phyloP scores from a whole-genome alignment of 2,113 vertebrate genomes.

The Cairina moschata region DNA sequence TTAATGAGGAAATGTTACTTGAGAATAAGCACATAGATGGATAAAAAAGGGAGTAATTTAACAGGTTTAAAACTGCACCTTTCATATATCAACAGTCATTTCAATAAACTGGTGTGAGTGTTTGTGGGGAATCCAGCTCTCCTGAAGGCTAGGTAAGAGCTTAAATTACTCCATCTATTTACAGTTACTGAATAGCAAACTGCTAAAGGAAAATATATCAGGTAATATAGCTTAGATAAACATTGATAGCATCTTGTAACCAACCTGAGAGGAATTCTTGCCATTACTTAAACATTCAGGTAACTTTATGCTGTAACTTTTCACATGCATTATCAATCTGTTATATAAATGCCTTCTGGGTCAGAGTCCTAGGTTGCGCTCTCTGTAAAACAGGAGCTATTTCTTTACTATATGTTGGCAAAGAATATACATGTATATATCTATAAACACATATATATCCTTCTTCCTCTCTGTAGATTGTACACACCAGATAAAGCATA shows the following conservation, averaged over 20 bases:
- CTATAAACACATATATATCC: not conserved
- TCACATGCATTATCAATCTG: not conserved
- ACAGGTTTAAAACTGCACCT: not conserved
- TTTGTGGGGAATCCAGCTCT: not conserved
- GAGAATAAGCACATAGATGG: not conserved
- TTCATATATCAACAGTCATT: not conserved
- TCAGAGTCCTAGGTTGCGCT: not conserved
- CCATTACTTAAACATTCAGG: not conserved
- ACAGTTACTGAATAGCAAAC: not conserved
- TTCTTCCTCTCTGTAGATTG: not conserved
- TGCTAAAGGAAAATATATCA: not conserved
- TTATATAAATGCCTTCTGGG: not conserved
- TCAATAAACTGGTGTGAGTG: not conserved
- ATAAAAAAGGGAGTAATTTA: not conserved
- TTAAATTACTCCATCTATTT: constrained; percentile 29
- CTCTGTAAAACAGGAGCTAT: not conserved
- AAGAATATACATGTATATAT: not conserved
- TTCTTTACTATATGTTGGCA: not conserved
- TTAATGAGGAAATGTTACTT: constrained; percentile 20
- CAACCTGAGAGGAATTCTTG: not conserved
- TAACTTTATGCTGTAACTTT: not conserved
- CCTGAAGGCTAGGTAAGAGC: not conserved
- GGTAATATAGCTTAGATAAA: not conserved
- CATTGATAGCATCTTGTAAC: not conserved
- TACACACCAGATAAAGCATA: not conserved